Base-by-base conservation (phyloP, 1,140 invertebrate species). In the Micrasema minimum region DNA sequence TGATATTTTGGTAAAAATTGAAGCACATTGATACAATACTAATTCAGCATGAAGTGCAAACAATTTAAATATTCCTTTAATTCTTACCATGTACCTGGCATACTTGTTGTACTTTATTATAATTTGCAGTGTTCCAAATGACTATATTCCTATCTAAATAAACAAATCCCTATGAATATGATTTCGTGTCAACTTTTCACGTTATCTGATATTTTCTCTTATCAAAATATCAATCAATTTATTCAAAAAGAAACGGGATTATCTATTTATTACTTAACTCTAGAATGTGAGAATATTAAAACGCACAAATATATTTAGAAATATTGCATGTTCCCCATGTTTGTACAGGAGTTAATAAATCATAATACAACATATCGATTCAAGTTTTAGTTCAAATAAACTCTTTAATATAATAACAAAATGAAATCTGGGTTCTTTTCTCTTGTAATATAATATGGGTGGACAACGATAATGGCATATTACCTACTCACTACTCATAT, bases 101-200 rank as follows among this genome's bases (percentile, higher is more conserved):
- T 48, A 48, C 46, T 22, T 48, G 46, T 22, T 48, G 46, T 20
- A 48, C 46, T 48, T 48, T 20, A 20, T 16, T 48, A 48, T 48
- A 20, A 18, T 59, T 59, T 59, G 55, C 35, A 41, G 35, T 59
- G 55, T 41, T 41, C 20, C 37, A 38, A 59, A 55, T 35, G 55
- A 59, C 55, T 38, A 41, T 51, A 51, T 59, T 59, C 55, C 55
- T 59, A 59, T 59, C 55, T 59, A 59, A 59, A 20, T 59, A 59
- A 59, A 38, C 55, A 59, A 59, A 59, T 59, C 22, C 55, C 55
- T 59, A 14, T 59, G 16, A 51, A 22, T 51, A 50, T 50, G 14
- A n/a, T 41, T 53, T 53, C 12, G 23, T 31, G n/a, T 41, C 38
- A 59, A 11, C 35, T 18, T 59, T 23, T 16, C 55, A 41, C 55